Percentiles rank a stretch among this genome's conserved stretches.
phyloP scores from a whole-genome alignment of 2,888 invertebrate species.

The Halocaridina rubra region DNA sequence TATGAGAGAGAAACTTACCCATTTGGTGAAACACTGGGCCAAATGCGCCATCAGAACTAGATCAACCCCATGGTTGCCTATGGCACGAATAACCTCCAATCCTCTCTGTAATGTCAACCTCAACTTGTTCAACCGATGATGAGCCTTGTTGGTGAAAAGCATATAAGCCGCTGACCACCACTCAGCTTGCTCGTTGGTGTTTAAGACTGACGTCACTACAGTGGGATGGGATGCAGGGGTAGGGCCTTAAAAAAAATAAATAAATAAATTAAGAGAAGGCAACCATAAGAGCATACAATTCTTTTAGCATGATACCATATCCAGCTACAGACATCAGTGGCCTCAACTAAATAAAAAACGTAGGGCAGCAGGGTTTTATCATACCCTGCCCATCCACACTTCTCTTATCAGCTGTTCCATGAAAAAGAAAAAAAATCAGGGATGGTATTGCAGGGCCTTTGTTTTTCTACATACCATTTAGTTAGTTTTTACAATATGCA shows the following conservation, averaged over 20 bases:
- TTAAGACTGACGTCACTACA: conserved; percentile 23
- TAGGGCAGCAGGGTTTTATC: no score
- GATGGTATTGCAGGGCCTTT: no score
- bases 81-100: conserved; percentile 52
- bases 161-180: conserved; percentile 61
- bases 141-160: conserved; percentile 48
- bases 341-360: no score
- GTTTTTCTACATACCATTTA: no score
- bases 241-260: conserved; percentile 1
- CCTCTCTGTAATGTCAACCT: conserved; percentile 55
- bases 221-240: conserved; percentile 39
- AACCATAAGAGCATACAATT: no score
- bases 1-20: conserved; percentile 31
- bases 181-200: conserved; percentile 50
- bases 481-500: no score
- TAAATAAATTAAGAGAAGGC: no score
- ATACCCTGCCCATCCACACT: no score
- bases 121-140: conserved; percentile 35
- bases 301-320: no score
- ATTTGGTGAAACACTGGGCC: conserved; percentile 55
- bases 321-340: no score
- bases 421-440: no score
- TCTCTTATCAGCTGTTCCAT: no score
- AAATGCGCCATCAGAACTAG: conserved; percentile 55
- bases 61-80: conserved; percentile 47